Evolutionary conservation across 2,888 invertebrate species (phyloP).

Genomic region (Odontothrips loti): DNA sequence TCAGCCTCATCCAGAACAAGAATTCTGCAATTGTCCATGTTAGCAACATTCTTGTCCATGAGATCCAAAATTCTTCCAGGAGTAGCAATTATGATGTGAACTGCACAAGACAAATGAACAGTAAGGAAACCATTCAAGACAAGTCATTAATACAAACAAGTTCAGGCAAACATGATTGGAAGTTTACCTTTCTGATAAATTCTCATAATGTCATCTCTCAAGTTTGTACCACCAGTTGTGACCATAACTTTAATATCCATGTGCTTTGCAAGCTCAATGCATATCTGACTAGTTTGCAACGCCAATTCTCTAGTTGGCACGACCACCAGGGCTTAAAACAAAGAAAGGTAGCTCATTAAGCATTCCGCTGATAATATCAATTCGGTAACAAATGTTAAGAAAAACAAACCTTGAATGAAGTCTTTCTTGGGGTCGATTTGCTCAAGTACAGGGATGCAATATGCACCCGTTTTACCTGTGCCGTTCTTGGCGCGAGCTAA

Average conservation of each 20-base stretch:
- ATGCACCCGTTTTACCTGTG: slow-evolving; percentile 98
- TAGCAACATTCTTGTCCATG: slow-evolving; percentile 90
- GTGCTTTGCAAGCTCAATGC: slow-evolving; percentile 97
- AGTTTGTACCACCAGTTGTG: slow-evolving; percentile 96
- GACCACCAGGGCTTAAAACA: slow-evolving; percentile 80
- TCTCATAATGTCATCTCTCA: slow-evolving; percentile 98
- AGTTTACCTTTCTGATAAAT: slow-evolving; percentile 90
- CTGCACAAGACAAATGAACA: slow-evolving; percentile 51
- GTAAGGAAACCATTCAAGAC: slow-evolving; percentile 32
- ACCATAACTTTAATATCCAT: slow-evolving; percentile 98
- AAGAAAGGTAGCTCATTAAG: slow-evolving; percentile 30
- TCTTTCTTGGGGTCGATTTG: slow-evolving; percentile 85
- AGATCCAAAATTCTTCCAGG: slow-evolving; percentile 99
- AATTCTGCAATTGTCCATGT: slow-evolving; percentile 94
- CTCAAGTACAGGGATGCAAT: slow-evolving; percentile 97
- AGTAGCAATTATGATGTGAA: slow-evolving; percentile 98
- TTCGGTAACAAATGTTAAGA: neutral
- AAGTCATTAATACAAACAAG: slow-evolving; percentile 6
- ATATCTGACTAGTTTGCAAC: slow-evolving; percentile 98
- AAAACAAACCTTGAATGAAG: slow-evolving; percentile 70
- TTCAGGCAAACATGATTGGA: slow-evolving; percentile 1
- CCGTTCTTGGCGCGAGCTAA: slow-evolving; percentile 99
- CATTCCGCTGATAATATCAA: too few species aligned
- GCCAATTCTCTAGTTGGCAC: slow-evolving; percentile 99
- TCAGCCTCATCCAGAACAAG: slow-evolving; percentile 98